Conservation (phyloP, 2,888 invertebrate genomes). For the Acanthopleura granulata region DNA sequence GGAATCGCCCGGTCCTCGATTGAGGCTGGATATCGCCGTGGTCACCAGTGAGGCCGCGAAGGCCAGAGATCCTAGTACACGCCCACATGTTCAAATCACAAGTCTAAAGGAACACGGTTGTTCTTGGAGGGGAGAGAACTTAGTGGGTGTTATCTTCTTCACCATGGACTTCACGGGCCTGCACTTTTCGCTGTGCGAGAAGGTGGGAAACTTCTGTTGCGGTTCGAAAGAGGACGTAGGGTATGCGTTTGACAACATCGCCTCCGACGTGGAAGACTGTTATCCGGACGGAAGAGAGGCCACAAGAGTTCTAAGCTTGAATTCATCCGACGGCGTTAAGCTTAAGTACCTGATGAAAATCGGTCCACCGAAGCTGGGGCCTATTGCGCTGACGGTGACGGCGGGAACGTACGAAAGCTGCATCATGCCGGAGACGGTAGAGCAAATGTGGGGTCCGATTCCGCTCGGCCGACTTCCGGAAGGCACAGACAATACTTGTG, state of each 20-base stretch:
- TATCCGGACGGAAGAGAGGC: background rate
- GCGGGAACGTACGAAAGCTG: slow-evolving; percentile 60
- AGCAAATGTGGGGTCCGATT: slow-evolving; percentile 49
- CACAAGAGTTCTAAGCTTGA: background rate
- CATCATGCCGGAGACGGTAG: slow-evolving; percentile 50
- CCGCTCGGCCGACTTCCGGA: slow-evolving; percentile 40
- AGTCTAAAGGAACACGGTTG: background rate
- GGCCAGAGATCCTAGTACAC: background rate
- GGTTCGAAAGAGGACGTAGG: background rate
- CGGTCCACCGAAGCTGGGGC: slow-evolving; percentile 24
- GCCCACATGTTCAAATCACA: background rate
- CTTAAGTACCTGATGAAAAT: background rate
- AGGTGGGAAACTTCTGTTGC: background rate
- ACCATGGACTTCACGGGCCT: background rate
- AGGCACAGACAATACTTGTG: slow-evolving; percentile 44
- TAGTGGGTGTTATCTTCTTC: background rate
- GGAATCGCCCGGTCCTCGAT: too few relatives aligned
- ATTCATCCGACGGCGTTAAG: background rate
- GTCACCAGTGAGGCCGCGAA: background rate
- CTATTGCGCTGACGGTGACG: slow-evolving; percentile 44
- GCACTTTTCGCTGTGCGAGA: background rate
- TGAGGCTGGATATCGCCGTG: background rate
- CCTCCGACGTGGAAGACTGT: background rate
- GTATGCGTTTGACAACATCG: background rate
- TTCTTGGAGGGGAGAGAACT: background rate